These are phyloP conservation scores for Agonopterix heracliana DNA, from an alignment of 2,888 invertebrate genomes.

Conservation along the genomic window DNA sequence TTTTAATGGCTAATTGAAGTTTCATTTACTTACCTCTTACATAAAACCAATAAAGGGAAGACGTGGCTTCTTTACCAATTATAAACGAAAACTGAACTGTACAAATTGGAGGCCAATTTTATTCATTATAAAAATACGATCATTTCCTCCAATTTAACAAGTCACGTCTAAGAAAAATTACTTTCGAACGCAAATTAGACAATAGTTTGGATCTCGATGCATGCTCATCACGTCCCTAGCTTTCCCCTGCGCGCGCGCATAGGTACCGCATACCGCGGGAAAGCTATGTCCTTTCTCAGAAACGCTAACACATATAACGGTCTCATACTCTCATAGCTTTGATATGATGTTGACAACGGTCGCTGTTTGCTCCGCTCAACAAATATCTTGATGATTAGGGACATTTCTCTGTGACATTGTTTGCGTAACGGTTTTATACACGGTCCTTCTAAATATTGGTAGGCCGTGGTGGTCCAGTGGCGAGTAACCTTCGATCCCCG, in stretches of 20 bases:
- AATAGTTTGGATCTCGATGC: conserved; percentile 14
- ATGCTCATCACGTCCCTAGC: conserved; percentile 55
- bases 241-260: conserved; percentile 41
- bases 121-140: too few relatives aligned
- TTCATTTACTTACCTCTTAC: too few relatives aligned
- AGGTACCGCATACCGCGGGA: conserved; percentile 12
- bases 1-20: too few relatives aligned
- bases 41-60: too few relatives aligned
- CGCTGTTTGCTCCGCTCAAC: background rate
- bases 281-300: conserved; percentile 24
- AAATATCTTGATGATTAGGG: background rate
- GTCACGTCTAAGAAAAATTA: conserved; percentile 45
- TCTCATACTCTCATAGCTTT: conserved; percentile 1
- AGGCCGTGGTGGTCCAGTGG: too few relatives aligned
- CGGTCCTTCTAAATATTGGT: too few relatives aligned
- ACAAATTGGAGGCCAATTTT: too few relatives aligned
- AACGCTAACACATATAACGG: conserved; percentile 24
- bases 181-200: conserved; percentile 26
- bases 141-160: conserved; percentile 21
- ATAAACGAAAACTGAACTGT: too few relatives aligned
- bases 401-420: background rate
- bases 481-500: too few relatives aligned
- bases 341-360: background rate
- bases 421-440: background rate
- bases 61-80: too few relatives aligned